Base-by-base conservation (phyloP, 2,888 invertebrate genomes). In the Cerastis rubricosa region DNA sequence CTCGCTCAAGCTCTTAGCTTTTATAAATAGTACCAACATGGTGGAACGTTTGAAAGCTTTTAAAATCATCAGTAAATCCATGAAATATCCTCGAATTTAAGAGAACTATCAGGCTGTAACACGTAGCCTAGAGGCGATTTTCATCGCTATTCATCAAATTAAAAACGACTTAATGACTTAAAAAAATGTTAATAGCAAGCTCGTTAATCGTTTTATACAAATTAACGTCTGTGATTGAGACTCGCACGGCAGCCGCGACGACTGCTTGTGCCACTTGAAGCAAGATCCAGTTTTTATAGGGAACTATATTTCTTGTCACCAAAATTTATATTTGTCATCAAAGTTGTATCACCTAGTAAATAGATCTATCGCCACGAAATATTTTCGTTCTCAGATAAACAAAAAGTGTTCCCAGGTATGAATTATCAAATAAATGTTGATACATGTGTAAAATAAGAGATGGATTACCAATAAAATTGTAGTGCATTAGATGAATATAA, bases 261-360 rank as follows among this genome's bases (percentile, higher is more conserved):
- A 68, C 61, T 68, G 72, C 72, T 65, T 47, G 68, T 40, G 22
- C 61, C 71, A 71, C 76, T 84, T 63, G 70, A 82, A 66, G 49
- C 65, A 81, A 76, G 80, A 81, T 85, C 79, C 76, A 85, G 86
- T 85, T 86, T 88, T 87, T 88, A 66, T 67, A 71, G n/a, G n/a
- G n/a, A n/a, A n/a, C n/a, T n/a, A n/a, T n/a, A n/a, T n/a, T n/a
- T n/a, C n/a, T n/a, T n/a, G n/a, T n/a, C n/a, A n/a, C n/a, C n/a
- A n/a, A n/a, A n/a, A n/a, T n/a, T n/a, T n/a, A n/a, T n/a, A n/a
- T n/a, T n/a, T n/a, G n/a, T n/a, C n/a, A n/a, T n/a, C n/a, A n/a
- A n/a, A n/a, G n/a, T n/a, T n/a, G n/a, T n/a, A n/a, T n/a, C n/a
- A n/a, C n/a, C n/a, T n/a, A n/a, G n/a, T n/a, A n/a, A n/a, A n/a